A percentile compares a stretch with the other conserved stretches of the same genome.
phyloP scores from a whole-genome alignment of 2,797 vertebrate species.

The Enteromius mattozi region DNA sequence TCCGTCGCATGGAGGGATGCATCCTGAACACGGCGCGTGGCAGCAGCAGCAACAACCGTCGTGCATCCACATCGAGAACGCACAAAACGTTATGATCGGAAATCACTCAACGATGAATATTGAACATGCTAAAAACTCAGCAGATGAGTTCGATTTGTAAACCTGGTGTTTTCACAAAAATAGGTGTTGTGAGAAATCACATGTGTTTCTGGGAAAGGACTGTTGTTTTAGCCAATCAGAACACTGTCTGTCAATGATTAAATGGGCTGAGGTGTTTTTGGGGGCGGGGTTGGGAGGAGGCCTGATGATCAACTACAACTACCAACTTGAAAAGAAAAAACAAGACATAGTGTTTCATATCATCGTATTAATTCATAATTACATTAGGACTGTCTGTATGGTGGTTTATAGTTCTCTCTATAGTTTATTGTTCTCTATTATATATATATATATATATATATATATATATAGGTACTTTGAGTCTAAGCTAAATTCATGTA shows the following conservation, averaged over 20 bases:
- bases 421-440: neutral
- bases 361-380: neutral
- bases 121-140: slow-evolving; percentile 45
- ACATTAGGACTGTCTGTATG: neutral
- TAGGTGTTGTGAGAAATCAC: neutral
- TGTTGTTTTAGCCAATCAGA: neutral
- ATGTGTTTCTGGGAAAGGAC: neutral
- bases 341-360: neutral
- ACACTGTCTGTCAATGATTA: neutral
- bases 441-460: no score
- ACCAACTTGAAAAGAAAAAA: neutral
- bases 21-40: neutral
- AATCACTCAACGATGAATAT: slow-evolving; percentile 76
- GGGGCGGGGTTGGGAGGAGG: neutral
- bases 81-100: slow-evolving; percentile 77
- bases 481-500: neutral
- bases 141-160: slow-evolving; percentile 34
- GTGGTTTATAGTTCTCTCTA: neutral
- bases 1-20: neutral
- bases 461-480: neutral
- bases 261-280: neutral
- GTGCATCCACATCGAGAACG: slow-evolving; percentile 75
- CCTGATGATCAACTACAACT: neutral
- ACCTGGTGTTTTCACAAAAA: neutral
- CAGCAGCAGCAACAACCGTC: slow-evolving; percentile 46